phyloP scores from a whole-genome alignment of 2,888 invertebrate species.

The Thymelicus lineola region DNA sequence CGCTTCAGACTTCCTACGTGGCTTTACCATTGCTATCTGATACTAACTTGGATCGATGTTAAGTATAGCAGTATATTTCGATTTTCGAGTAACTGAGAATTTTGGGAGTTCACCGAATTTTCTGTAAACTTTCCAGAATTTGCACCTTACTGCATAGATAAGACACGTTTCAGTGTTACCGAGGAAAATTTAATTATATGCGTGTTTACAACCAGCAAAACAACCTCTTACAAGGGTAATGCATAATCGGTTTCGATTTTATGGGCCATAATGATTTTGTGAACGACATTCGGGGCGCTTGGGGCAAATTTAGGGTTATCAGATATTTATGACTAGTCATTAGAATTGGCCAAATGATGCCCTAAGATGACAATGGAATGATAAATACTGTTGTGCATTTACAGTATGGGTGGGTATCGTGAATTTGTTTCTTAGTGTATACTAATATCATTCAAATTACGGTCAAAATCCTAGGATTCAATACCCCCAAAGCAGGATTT shows the following conservation, averaged over 20 bases:
- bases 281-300: conserved; percentile 42
- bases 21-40: too few relatives aligned
- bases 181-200: conserved; percentile 6
- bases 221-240: conserved; percentile 11
- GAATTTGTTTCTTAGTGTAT: not conserved
- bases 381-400: conserved; percentile 2
- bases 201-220: not conserved
- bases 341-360: conserved; percentile 35
- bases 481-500: too few relatives aligned
- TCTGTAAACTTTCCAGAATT: not conserved
- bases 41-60: too few relatives aligned
- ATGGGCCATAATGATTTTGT: conserved; percentile 44
- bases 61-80: too few relatives aligned
- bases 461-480: not conserved
- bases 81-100: too few relatives aligned
- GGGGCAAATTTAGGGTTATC: conserved; percentile 39
- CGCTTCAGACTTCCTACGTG: too few relatives aligned
- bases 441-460: not conserved
- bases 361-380: conserved; percentile 15
- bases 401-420: not conserved
- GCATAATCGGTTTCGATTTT: conserved; percentile 37
- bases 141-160: not conserved
- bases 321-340: conserved; percentile 31
- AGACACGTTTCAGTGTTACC: conserved; percentile 1
- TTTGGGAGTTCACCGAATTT: too few relatives aligned